These are phyloP conservation scores for Agrotis puta DNA, from an alignment of 2,888 invertebrate genomes.

Conservation along the genomic window DNA sequence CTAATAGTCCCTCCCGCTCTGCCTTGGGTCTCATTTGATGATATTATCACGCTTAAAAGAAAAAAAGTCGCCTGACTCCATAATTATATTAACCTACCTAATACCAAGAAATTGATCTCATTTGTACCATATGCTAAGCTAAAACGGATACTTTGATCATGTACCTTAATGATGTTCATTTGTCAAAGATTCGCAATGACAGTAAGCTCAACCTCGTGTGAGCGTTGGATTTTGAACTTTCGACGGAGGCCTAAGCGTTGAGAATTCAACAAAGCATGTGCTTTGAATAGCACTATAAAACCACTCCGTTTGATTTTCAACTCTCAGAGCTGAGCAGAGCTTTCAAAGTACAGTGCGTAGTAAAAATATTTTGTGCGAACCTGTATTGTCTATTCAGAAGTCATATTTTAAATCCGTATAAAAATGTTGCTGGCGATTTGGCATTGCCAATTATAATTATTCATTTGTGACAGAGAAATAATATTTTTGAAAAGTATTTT, in stretches of 20 bases:
- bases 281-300: background rate
- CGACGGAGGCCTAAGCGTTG: no score
- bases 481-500: background rate
- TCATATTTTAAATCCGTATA: background rate
- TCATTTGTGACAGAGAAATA: background rate
- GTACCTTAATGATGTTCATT: background rate
- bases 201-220: constrained; percentile 11
- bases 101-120: background rate
- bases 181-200: constrained; percentile 4
- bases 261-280: background rate
- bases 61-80: no score
- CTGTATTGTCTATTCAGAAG: background rate
- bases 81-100: background rate
- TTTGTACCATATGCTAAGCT: background rate
- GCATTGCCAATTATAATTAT: constrained; percentile 10
- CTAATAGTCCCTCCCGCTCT: no score
- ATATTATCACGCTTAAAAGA: no score
- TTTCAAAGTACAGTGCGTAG: background rate
- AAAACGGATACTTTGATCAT: background rate
- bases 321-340: no score
- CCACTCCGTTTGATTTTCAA: background rate
- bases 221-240: background rate
- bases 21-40: no score
- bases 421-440: constrained; percentile 1
- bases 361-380: background rate